These are phyloP conservation scores for Phyllostomus hastatus DNA, from an alignment of 2,113 vertebrate genomes.

Conservation along the genomic window DNA sequence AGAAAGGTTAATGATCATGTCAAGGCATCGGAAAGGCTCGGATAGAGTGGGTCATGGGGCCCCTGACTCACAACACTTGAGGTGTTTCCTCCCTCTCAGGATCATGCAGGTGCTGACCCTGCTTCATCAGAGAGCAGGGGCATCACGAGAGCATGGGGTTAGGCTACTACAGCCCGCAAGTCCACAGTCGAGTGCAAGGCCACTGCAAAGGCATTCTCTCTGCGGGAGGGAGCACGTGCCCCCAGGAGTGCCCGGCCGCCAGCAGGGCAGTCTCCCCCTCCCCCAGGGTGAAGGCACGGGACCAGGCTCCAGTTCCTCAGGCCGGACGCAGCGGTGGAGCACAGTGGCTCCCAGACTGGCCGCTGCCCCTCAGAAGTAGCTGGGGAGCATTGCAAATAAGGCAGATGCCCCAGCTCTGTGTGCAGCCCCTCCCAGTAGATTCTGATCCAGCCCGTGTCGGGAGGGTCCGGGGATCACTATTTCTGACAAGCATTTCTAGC, in stretches of 20 bases:
- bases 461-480: background rate
- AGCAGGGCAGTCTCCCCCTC: background rate
- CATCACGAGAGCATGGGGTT: background rate
- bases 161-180: too few species aligned
- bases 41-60: too few species aligned
- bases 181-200: background rate
- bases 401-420: background rate
- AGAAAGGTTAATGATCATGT: background rate
- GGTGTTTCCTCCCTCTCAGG: background rate
- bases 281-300: background rate
- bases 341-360: background rate
- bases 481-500: background rate
- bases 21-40: background rate
- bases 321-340: background rate
- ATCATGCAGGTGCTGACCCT: background rate
- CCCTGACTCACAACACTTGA: too few species aligned
- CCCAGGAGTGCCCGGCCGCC: background rate
- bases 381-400: background rate
- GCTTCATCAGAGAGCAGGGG: background rate
- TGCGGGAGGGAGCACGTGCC: background rate
- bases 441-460: background rate
- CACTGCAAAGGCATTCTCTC: background rate
- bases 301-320: background rate
- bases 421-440: background rate
- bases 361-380: background rate